phyloP scores from a whole-genome alignment of 2,797 vertebrate species.

The Alauda arvensis region DNA sequence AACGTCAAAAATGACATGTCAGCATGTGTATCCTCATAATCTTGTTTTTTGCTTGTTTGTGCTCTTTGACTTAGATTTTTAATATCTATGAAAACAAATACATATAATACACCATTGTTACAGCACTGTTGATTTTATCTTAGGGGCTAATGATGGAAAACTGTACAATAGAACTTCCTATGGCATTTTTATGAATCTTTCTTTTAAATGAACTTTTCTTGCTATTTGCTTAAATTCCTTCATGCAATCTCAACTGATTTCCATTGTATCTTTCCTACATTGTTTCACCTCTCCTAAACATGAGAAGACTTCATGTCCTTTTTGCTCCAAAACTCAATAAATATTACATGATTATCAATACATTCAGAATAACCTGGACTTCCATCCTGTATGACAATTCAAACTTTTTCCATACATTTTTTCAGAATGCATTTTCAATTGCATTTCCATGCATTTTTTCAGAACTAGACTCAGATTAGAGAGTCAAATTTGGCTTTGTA shows the following conservation, averaged over 20 bases:
- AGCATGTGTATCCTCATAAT: background rate
- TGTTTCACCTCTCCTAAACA: background rate
- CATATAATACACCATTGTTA: background rate
- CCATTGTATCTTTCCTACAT: background rate
- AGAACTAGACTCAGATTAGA: background rate
- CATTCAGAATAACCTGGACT: background rate
- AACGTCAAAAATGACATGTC: fast-evolving
- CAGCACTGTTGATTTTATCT: background rate
- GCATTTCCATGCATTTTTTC: background rate
- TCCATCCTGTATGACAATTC: background rate
- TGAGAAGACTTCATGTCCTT: background rate
- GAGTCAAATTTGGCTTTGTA: background rate
- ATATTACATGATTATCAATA: background rate
- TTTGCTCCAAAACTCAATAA: background rate
- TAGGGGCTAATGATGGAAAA: background rate
- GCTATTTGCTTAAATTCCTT: background rate
- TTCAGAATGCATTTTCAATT: no score
- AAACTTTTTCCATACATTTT: background rate
- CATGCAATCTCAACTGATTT: background rate
- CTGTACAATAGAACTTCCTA: background rate
- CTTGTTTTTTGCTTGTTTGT: background rate
- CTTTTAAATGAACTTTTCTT: background rate
- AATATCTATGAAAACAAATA: background rate
- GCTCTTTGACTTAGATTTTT: background rate
- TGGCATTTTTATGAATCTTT: background rate